Evolutionary conservation across 2,113 vertebrate genomes (phyloP), one percentile per base, ranked within the genome.

Genomic region (Herpetotheres cachinnans): DNA sequence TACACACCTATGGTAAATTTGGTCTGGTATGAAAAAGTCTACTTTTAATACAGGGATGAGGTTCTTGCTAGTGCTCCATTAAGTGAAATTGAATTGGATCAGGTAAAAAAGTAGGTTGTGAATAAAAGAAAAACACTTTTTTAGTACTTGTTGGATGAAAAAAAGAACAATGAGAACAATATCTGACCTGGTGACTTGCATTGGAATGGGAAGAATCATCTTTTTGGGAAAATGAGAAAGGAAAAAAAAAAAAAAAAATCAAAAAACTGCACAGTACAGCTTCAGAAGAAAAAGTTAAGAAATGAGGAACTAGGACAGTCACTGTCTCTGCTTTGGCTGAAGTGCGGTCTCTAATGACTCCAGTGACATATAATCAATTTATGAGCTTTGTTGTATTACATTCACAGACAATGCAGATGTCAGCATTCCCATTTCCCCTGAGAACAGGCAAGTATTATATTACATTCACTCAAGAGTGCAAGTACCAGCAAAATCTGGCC

Each of bases 331-430:
- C n/a, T 40, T 86, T 7, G 4, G 50, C 58, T 90, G 58, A 76
- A 82, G 16, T 77, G 25, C 10, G 22, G 49, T 88, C 62, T 88
- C 36, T 80, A 90, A 87, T 58, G 74, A 90, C 85, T 91, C 27
- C 66, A 50, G 22, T 77, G 82, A 56, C 82, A 92, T 40, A 22
- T 50, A 90, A 96, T 94, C 87, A 88, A 72, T 90, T 94, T 94
- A 42, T 66, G 29, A 77, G 54, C 78, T 92, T 77, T 90, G 70
- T 49, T 93, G 73, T 70, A 44, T 30, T 77, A 49, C 17, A 46
- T 52, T 72, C 1, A 0, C 27, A 72, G 86, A 71, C 55, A 87
- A 81, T 42, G 80, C 55, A 78, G 40, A 65, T 85, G 49, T 82
- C 81, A 93, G 54, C 56, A 4, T 61, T 72, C 85, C 49, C 58